Evolutionary conservation across 2,113 vertebrate genomes (phyloP), one percentile per base, ranked within the genome.

Genomic region (Sialia sialis): DNA sequence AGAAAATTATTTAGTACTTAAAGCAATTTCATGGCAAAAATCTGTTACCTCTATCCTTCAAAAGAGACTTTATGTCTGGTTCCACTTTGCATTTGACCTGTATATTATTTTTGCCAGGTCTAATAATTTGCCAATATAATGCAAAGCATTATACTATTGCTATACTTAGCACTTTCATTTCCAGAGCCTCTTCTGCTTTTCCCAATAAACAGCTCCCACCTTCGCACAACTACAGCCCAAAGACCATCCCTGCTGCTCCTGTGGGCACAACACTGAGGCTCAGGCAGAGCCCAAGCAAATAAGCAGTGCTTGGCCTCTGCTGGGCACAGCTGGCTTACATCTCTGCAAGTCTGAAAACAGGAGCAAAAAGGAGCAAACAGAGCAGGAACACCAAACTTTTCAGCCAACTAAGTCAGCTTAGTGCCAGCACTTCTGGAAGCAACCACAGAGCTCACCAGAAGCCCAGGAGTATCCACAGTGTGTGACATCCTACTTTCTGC

Each of bases 401-500:
- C 74, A 68, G 69, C 52, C 78, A 78, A 55, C 22, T 26, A 60
- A 39, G 17, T 43, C 23, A 77, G 43, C 43, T 70, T 39, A 67
- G 82, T 17, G n/a, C 30, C 62, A 85, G 56, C 43, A 27, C 30
- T 72, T 79, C 62, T 59, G 44, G 43, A 90, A 85, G 78, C 18
- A 82, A 55, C 30, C 30, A 18, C 44, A 85, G 58, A 75, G 52
- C 23, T 43, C 41, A 84, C 26, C 8, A 6, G 13, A 16, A 83
- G 39, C 16, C 66, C 32, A 59, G 43, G 62, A 44, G 29, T 52
- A 73, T 52, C 56, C 73, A 51, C 0, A 0, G 27, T 29, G 55
- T 13, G 15, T 0, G 1, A 70, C 0, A 0, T 36, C 32, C 34
- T 23, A 34, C 55, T 38, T 60, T 43, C n/a, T 64, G 26, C 58